Evolutionary conservation across 1,140 invertebrate genomes (phyloP), one percentile per base, ranked within the genome.

Genomic region (Rhizoglyphus robini): DNA sequence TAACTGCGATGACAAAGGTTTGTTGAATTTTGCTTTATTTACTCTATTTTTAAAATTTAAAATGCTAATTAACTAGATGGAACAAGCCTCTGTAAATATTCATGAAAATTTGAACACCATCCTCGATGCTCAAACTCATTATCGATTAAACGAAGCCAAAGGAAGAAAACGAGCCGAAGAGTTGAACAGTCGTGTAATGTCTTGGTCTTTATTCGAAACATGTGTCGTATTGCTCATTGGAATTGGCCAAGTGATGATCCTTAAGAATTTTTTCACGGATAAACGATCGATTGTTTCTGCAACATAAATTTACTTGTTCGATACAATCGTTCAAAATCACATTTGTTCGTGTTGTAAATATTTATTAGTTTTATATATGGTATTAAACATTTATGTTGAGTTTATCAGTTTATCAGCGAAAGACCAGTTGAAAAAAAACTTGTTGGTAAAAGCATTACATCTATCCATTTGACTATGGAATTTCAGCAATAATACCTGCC

Each of bases 201-300:
- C 84, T 77, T 98, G 93, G 92, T 95, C 94, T 0, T 76, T 91
- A 5, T 81, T 87, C 60, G 91, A 98, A 77, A 90, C 92, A 27
- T 66, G 87, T 0, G 83, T 88, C 30, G 85, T 99, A 68, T 74
- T 98, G 1, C 69, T 87, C 46, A 88, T 94, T 41, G 84, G 86
- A 23, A 79, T 97, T 63, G 84, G 84, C 13, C 94, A 99, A 80
- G 92, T 98, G 23, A 82, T 90, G 71, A 81, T 96, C 61, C 78
- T 98, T 34, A 90, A 90, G 74, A 93, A 90, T 74, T 96, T 98
- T 79, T 98, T 98, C 75, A 85, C 88, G 63, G 93, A 96, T 71
- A 84, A 87, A 71, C 86, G 83, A 70, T 31, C 59, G 31, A 36
- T 46, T 5, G 38, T 65, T 31, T 2, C 67, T 2, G 34, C 60